A percentile compares a stretch with the other conserved stretches of the same genome.
phyloP scores from a whole-genome alignment of 2,888 invertebrate genomes.

The Diloba caeruleocephala region DNA sequence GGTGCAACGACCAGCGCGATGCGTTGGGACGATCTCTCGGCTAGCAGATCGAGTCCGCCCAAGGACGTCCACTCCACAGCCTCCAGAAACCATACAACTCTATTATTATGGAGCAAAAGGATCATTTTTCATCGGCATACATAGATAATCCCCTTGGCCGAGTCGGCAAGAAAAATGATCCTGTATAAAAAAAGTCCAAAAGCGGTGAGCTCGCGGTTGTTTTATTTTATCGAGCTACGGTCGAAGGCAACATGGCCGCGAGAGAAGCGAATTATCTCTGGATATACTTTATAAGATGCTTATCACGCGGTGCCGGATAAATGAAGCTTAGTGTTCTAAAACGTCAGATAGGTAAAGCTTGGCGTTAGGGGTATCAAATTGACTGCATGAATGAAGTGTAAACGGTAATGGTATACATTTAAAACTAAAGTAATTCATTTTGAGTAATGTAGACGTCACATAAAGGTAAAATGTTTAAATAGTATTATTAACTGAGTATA shows the following conservation, averaged over 20 bases:
- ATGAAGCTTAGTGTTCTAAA: constrained; percentile 58
- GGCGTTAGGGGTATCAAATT: constrained; percentile 28
- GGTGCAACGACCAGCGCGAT: constrained; percentile 87
- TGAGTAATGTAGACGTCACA: background rate
- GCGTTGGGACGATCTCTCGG: constrained; percentile 85
- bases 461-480: background rate
- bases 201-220: constrained; percentile 80
- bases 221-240: constrained; percentile 83
- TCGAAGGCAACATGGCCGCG: constrained; percentile 85
- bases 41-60: constrained; percentile 89
- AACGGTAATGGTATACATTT: constrained; percentile 8
- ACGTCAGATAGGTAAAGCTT: constrained; percentile 51
- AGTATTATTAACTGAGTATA: constrained; percentile 20
- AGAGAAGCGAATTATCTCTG: constrained; percentile 82
- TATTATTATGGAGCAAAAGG: constrained; percentile 59
- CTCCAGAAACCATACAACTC: constrained; percentile 63
- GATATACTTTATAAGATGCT: constrained; percentile 74
- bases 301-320: constrained; percentile 60
- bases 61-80: constrained; percentile 87
- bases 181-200: constrained; percentile 86
- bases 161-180: constrained; percentile 88
- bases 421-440: constrained; percentile 1
- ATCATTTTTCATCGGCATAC: constrained; percentile 57
- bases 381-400: constrained; percentile 10
- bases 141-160: constrained; percentile 76